Conservation (phyloP, 2,113 vertebrate genomes). For the Malurus alboscapulatus region DNA sequence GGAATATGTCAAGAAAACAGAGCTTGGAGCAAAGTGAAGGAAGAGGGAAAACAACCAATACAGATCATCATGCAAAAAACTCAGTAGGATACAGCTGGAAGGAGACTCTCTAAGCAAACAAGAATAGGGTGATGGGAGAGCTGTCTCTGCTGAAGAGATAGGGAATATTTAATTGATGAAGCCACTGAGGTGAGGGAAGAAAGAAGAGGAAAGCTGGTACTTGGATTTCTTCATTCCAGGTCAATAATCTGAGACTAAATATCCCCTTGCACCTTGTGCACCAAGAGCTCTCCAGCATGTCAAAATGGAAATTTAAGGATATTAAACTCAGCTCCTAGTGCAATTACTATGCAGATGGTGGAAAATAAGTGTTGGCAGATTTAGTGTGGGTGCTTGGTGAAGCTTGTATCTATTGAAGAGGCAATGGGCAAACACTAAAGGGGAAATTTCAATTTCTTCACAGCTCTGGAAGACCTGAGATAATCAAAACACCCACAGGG, state of each 20-base stretch:
- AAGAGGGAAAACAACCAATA: neutral
- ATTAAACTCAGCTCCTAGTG: slow-evolving; percentile 48
- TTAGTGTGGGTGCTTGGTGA: slow-evolving; percentile 29
- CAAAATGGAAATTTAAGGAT: slow-evolving; percentile 55
- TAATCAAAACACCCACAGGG: slow-evolving; percentile 15
- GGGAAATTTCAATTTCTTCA: slow-evolving; percentile 51
- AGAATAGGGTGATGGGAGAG: neutral
- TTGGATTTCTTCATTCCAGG: slow-evolving; percentile 48
- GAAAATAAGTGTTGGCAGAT: slow-evolving; percentile 61
- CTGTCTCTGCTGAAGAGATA: neutral
- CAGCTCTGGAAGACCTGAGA: slow-evolving; percentile 38
- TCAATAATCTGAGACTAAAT: slow-evolving; percentile 48
- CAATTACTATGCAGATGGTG: slow-evolving; percentile 68
- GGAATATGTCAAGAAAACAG: neutral
- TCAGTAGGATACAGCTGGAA: neutral
- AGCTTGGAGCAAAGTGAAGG: neutral
- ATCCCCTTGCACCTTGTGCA: slow-evolving; percentile 19
- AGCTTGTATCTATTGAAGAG: slow-evolving; percentile 44
- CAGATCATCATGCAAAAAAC: neutral
- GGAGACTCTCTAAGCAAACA: neutral
- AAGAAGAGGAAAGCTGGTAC: neutral
- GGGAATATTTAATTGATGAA: slow-evolving; percentile 21
- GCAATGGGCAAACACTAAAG: slow-evolving; percentile 32
- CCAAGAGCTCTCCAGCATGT: slow-evolving; percentile 22
- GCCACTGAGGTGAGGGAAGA: slow-evolving; percentile 17